These are phyloP conservation scores for Holocentrus rufus DNA, from an alignment of 2,797 vertebrate species.

Conservation along the genomic window DNA sequence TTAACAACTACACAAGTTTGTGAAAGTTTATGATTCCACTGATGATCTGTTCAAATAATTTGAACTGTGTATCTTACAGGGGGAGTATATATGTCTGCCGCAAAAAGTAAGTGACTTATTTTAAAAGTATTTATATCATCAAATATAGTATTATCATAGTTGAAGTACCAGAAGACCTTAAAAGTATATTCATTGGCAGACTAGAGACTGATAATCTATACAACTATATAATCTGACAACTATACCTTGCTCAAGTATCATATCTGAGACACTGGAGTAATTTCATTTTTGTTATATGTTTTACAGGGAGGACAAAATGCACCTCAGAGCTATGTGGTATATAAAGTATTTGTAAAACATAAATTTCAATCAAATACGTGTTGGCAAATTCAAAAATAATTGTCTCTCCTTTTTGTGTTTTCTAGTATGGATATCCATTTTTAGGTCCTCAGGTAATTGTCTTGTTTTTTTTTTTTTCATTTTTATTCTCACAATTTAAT, in stretches of 20 bases:
- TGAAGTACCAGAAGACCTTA: background rate
- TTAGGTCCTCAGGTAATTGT: background rate
- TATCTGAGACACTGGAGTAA: background rate
- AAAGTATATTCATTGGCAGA: background rate
- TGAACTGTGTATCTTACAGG: conserved; percentile 45
- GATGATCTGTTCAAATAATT: background rate
- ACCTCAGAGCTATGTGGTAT: conserved; percentile 44
- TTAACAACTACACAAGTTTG: background rate
- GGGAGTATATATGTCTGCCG: conserved; percentile 68
- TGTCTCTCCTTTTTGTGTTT: conserved; percentile 1
- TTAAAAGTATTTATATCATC: background rate
- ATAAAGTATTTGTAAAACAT: background rate
- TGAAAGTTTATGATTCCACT: background rate
- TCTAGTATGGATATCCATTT: background rate
- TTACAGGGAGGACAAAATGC: conserved; percentile 43
- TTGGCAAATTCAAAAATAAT: background rate
- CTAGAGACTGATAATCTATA: background rate
- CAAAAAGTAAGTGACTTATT: conserved; percentile 48
- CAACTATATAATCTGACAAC: too few relatives aligned
- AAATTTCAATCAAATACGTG: background rate
- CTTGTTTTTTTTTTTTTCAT: background rate
- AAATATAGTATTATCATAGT: background rate
- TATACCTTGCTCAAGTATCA: too few relatives aligned
- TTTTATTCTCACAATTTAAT: background rate
- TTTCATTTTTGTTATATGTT: conserved; percentile 1